phyloP scores from a whole-genome alignment of 2,797 vertebrate species.

The Lepilemur ruficaudatus region DNA sequence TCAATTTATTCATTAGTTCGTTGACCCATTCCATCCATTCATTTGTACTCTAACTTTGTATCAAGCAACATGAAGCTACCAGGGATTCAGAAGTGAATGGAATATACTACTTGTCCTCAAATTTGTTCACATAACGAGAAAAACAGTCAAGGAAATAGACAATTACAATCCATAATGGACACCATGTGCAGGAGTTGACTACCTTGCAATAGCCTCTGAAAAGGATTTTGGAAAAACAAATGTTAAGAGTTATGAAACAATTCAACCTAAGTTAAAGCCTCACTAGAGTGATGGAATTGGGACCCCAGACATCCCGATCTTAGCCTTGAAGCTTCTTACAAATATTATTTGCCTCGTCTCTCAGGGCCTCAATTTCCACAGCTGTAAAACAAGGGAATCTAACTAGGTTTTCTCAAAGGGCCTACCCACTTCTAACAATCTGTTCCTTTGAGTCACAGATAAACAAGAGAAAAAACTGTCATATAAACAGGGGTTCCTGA shows the following conservation, averaged over 20 bases:
- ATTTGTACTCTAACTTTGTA: not conserved
- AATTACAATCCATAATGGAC: not conserved
- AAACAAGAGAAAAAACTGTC: not conserved
- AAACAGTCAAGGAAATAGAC: not conserved
- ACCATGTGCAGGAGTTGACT: not conserved
- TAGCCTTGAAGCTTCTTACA: not conserved
- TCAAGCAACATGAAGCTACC: not conserved
- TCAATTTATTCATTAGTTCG: not conserved
- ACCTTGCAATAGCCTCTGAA: not conserved
- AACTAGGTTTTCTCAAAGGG: not conserved
- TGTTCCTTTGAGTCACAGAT: not conserved
- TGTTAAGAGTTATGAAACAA: not conserved
- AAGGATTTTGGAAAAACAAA: not conserved
- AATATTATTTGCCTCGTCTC: not conserved
- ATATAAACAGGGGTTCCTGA: not conserved
- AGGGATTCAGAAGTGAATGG: not conserved
- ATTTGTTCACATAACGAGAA: not conserved
- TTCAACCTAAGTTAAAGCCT: conserved; percentile 20
- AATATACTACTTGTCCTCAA: not conserved
- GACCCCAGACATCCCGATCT: not conserved
- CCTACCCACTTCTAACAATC: not conserved
- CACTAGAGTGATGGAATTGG: not conserved
- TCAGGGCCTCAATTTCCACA: not conserved
- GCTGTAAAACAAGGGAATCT: not conserved
- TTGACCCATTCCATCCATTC: not conserved